A percentile compares a stretch with the other conserved stretches of the same genome.
phyloP scores from a whole-genome alignment of 2,888 invertebrate genomes.

The Heterodera filipjevi region DNA sequence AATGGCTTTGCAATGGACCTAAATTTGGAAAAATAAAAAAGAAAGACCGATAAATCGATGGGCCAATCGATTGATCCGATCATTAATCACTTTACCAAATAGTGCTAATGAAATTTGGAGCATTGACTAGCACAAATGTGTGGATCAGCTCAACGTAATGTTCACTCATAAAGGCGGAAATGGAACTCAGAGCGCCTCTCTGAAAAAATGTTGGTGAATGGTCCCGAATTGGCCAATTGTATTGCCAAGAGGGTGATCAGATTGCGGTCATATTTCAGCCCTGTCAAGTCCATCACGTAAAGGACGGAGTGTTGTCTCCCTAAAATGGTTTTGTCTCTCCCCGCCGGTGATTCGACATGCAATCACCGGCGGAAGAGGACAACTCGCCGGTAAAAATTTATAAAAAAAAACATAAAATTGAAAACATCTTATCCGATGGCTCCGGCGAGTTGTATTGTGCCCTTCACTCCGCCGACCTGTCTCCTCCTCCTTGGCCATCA shows the following conservation, averaged over 20 bases:
- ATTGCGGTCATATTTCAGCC: constrained; percentile 54
- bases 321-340: constrained; percentile 6
- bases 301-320: constrained; percentile 58
- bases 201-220: constrained; percentile 14
- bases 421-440: too few species aligned
- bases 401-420: too few species aligned
- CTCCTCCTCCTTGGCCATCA: constrained; percentile 58
- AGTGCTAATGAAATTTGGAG: constrained; percentile 57
- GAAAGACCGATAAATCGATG: neutral
- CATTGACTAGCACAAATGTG: constrained; percentile 61
- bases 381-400: too few species aligned
- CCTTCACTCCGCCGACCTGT: too few species aligned
- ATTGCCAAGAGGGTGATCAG: constrained; percentile 45
- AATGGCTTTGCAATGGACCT: constrained; percentile 59
- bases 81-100: constrained; percentile 44
- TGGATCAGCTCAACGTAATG: constrained; percentile 59
- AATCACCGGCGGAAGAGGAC: too few species aligned
- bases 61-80: neutral
- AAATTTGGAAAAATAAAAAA: constrained; percentile 14
- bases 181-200: constrained; percentile 55
- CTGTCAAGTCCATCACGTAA: constrained; percentile 63
- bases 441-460: too few species aligned
- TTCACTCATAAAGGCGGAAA: constrained; percentile 61
- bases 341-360: too few species aligned
- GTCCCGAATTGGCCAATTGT: neutral